phyloP scores from a whole-genome alignment of 2,888 invertebrate genomes.

The Allophyes oxyacanthae region DNA sequence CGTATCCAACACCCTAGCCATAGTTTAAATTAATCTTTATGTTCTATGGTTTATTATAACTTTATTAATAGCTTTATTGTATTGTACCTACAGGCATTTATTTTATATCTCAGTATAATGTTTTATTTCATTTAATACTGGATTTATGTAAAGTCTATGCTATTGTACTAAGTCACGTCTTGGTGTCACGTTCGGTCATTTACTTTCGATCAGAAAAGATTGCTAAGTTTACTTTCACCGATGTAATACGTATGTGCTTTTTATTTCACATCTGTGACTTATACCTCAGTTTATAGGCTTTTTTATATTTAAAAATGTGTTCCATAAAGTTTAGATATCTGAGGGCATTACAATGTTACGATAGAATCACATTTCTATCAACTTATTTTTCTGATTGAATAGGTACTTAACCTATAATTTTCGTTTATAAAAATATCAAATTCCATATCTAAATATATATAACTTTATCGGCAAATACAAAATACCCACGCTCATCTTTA shows the following conservation, averaged over 20 bases:
- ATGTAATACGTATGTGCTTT: slow-evolving; percentile 24
- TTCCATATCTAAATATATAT: no score
- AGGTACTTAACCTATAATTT: no score
- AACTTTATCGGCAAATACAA: no score
- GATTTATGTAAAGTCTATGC: slow-evolving; percentile 29
- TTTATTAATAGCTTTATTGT: no score
- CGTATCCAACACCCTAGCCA: no score
- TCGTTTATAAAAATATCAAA: no score
- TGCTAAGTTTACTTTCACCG: slow-evolving; percentile 30
- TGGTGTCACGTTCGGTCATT: slow-evolving; percentile 30
- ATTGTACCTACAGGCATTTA: not conserved
- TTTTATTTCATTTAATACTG: slow-evolving; percentile 20
- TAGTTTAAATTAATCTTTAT: no score
- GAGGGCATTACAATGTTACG: no score
- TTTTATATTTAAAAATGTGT: slow-evolving; percentile 28
- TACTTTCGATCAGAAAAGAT: slow-evolving; percentile 33
- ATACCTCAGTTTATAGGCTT: slow-evolving; percentile 25
- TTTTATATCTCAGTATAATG: slow-evolving; percentile 4
- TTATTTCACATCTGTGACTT: slow-evolving; percentile 39
- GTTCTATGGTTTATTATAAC: no score
- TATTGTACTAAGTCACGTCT: slow-evolving; percentile 40
- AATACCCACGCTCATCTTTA: not conserved
- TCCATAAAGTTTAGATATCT: no score
- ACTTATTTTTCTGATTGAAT: no score
- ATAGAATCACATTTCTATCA: no score